Base-by-base conservation (phyloP, 2,797 vertebrate genomes). In the Botia almorhae region DNA sequence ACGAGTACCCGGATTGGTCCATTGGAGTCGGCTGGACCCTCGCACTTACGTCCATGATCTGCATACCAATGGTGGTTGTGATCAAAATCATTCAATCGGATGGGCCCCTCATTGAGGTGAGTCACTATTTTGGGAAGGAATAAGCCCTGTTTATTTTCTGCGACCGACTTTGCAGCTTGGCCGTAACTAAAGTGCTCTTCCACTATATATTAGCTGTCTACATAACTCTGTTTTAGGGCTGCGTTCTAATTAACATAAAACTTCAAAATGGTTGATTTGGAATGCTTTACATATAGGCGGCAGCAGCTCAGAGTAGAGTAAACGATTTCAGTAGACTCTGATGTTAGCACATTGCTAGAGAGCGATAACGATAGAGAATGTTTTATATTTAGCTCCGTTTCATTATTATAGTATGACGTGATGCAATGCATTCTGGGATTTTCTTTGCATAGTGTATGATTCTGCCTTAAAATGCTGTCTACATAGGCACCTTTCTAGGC, bases 41-140 rank as follows among this genome's bases (percentile, higher is more conserved):
- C 86, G 98, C 98, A 78, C 93, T 99, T 82, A 87, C 95, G 85
- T 99, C 98, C 88, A 99, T 99, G 96, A 91, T 98, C 90, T 99
- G 97, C 86, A 96, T 99, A 92, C 98, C 98, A 50, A 91, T 98
- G 95, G 96, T 98, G 84, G 93, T 97, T 43, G 93, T 97, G 87
- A 94, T 98, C 90, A 97, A 96, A 92, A 95, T 99, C 91, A 90
- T 97, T 85, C 95, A 89, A 81, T 96, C 96, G 2, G 95, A 98
- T 17, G 98, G 98, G 67, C 95, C 98, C 0, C 93, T 99, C 69
- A 96, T 97, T 13, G 96, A 98, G 96, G 98, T 98, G 88, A 89
- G 95, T 82, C 51, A n/a, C 0, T 13, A 7, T 0, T 13, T 26
- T 53, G 2, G 1, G 17, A 36, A 0, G 0, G 29, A 17, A 6